Percentiles rank a stretch among this genome's conserved stretches.
phyloP scores from a whole-genome alignment of 30 jellyfish, hydroid and myxozoan species.

The Cassiopea xamachana region DNA sequence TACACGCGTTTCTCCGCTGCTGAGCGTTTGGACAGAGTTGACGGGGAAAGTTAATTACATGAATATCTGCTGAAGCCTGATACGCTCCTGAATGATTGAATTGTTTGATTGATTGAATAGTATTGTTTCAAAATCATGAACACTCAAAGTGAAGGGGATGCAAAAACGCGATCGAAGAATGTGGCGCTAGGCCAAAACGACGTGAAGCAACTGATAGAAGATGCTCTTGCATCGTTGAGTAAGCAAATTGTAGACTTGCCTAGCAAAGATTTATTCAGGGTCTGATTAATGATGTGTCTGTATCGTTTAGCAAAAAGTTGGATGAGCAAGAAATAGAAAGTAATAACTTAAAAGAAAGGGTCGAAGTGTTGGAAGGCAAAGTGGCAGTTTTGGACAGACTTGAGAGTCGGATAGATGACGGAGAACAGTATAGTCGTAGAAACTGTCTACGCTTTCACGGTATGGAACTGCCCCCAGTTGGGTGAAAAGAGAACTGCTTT shows the following conservation, averaged over 20 bases:
- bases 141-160: conserved; percentile 1
- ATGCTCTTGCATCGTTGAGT: conserved; percentile 27
- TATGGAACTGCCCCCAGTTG: too few relatives aligned
- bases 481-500: too few relatives aligned
- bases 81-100: background rate
- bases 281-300: conserved; percentile 7
- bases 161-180: conserved; percentile 11
- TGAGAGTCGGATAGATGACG: too few relatives aligned
- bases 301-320: background rate
- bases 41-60: background rate
- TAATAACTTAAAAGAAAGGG: background rate
- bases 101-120: background rate
- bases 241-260: conserved; percentile 30
- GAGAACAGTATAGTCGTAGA: too few relatives aligned
- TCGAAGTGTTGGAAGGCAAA: background rate
- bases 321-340: conserved; percentile 7
- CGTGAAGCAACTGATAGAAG: conserved; percentile 26
- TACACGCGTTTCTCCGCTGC: background rate
- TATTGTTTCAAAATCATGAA: background rate
- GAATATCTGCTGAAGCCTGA: background rate
- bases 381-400: too few relatives aligned
- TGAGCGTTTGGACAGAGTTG: conserved; percentile 2
- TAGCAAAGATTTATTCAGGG: conserved; percentile 28
- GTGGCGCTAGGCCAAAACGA: conserved; percentile 33
- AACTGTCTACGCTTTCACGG: too few relatives aligned